phyloP scores from a whole-genome alignment of 2,888 invertebrate genomes.

The Platycheirus albimanus region DNA sequence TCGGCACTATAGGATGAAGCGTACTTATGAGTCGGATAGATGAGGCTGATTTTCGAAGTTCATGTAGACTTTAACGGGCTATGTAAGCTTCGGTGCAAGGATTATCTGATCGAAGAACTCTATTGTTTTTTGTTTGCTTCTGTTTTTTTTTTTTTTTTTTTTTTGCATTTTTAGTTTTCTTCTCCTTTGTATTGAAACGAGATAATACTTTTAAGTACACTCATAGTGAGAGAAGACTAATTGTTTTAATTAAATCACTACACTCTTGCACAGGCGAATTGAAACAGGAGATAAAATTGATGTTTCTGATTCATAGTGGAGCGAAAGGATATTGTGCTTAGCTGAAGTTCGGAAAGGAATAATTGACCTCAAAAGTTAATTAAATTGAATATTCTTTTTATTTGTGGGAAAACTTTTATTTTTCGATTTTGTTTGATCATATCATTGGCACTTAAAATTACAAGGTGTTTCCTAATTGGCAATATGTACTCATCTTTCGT shows the following conservation, averaged over 20 bases:
- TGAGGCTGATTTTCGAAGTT: constrained; percentile 65
- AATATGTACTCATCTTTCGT: too few relatives aligned
- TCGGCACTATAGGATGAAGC: constrained; percentile 40
- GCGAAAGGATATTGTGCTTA: not conserved
- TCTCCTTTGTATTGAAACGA: constrained; percentile 15
- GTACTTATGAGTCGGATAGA: constrained; percentile 60
- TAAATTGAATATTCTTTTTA: too few relatives aligned
- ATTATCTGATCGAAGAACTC: constrained; percentile 50
- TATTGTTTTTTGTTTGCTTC: constrained; percentile 28
- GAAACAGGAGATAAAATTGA: not conserved
- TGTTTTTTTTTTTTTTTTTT: constrained; percentile 20
- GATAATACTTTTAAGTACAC: constrained; percentile 42
- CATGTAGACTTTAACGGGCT: constrained; percentile 13
- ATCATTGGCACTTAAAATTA: too few relatives aligned
- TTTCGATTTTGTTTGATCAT: too few relatives aligned
- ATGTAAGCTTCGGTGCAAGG: constrained; percentile 42
- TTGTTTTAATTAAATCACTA: constrained; percentile 56
- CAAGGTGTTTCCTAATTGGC: too few relatives aligned
- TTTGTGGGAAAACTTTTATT: too few relatives aligned
- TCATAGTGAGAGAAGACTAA: constrained; percentile 43
- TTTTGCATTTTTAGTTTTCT: constrained; percentile 1
- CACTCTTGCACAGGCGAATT: not conserved
- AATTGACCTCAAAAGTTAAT: not conserved
- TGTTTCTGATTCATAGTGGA: not conserved
- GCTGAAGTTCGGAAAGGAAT: not conserved